These are phyloP conservation scores for Epinephelus fuscoguttatus DNA, from an alignment of 2,113 vertebrate species.

Conservation along the genomic window DNA sequence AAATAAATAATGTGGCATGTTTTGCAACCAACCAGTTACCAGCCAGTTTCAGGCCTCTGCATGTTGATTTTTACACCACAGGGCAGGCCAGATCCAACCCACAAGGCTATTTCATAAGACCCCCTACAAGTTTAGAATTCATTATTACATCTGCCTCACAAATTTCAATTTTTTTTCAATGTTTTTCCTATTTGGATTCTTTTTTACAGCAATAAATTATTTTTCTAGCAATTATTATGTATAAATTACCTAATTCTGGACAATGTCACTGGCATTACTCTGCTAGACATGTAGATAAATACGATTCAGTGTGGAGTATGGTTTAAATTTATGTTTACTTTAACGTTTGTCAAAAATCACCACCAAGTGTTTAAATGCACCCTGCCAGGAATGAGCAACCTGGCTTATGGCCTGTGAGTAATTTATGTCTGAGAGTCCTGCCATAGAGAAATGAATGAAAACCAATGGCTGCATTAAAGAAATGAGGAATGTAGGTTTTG, in stretches of 20 bases:
- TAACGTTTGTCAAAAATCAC: background rate
- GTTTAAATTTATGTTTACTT: background rate
- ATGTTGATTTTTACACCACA: background rate
- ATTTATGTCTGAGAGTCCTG: background rate
- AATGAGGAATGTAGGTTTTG: background rate
- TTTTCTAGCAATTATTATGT: background rate
- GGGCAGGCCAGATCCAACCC: background rate
- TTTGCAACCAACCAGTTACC: background rate
- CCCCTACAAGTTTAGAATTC: background rate
- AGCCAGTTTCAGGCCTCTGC: background rate
- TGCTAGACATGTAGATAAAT: no score
- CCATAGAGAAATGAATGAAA: background rate
- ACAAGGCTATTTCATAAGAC: background rate
- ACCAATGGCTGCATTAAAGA: background rate
- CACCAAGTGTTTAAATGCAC: background rate
- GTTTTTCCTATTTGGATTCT: background rate
- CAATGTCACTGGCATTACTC: background rate
- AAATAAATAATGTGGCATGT: conserved; percentile 7
- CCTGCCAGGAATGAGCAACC: background rate
- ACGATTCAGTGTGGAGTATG: background rate
- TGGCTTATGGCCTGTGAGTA: background rate
- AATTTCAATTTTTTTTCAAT: background rate
- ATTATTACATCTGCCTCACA: background rate
- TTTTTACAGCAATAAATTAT: background rate
- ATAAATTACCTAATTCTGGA: background rate